Evolutionary conservation across 2,113 vertebrate genomes (phyloP).

Genomic region (Hiodon tergisus): DNA sequence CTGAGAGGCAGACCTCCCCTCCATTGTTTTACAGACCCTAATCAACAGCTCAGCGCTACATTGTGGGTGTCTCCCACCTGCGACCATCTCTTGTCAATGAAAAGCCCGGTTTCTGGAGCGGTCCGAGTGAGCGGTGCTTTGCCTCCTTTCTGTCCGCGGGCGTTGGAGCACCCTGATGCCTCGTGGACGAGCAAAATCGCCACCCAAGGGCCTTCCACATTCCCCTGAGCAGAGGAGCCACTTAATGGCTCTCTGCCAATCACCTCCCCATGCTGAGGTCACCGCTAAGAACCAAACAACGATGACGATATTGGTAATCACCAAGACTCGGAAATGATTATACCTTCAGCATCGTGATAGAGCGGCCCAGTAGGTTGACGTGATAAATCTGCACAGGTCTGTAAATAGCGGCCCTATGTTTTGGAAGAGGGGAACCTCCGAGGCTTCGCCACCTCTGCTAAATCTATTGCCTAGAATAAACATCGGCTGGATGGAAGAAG

Average conservation of each 20-base stretch:
- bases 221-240: no score
- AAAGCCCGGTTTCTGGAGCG: not conserved
- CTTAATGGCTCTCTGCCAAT: no score
- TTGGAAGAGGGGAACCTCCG: not conserved
- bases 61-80: no score
- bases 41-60: not conserved
- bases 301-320: not conserved
- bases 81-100: no score
- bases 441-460: not conserved
- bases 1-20: not conserved
- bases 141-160: no score
- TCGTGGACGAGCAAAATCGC: no score
- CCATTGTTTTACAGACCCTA: not conserved
- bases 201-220: no score
- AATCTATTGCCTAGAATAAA: not conserved
- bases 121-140: not conserved
- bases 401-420: conserved; percentile 1
- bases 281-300: no score
- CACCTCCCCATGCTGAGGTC: no score
- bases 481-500: no score
- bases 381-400: not conserved
- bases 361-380: not conserved
- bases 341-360: not conserved
- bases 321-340: not conserved
- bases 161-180: not conserved